Conservation (phyloP, 2,113 vertebrate genomes). For the Isichthys henryi region DNA sequence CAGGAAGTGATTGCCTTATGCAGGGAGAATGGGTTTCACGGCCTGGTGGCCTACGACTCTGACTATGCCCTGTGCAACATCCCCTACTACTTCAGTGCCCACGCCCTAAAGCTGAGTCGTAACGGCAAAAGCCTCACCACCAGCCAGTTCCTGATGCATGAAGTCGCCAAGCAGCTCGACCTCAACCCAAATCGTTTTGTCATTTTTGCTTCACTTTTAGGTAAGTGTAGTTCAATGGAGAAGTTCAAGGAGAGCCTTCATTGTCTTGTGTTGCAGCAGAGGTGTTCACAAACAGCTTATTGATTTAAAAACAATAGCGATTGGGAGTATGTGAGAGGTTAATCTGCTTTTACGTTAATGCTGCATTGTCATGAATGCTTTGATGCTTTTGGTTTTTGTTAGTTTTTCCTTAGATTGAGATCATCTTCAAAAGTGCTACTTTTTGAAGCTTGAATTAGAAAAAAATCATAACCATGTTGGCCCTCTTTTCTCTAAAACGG, state of each 20-base stretch:
- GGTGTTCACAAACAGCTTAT: neutral
- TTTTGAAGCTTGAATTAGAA: neutral
- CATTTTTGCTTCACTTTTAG: conserved; percentile 91
- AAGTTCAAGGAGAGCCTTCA: neutral
- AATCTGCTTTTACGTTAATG: neutral
- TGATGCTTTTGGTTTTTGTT: neutral
- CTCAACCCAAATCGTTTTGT: conserved; percentile 87
- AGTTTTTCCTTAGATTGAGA: too few species aligned
- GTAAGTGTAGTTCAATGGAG: conserved; percentile 52
- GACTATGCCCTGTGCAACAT: conserved; percentile 93
- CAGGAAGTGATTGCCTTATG: conserved; percentile 92
- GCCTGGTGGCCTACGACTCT: conserved; percentile 88
- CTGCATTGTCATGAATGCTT: neutral
- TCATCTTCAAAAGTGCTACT: neutral
- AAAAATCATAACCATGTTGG: neutral
- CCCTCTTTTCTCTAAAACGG: neutral
- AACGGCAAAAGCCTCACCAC: conserved; percentile 94
- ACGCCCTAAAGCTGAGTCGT: conserved; percentile 91
- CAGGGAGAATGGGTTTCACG: conserved; percentile 87
- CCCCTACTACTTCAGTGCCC: conserved; percentile 91
- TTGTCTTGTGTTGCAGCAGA: neutral
- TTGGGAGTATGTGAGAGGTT: neutral
- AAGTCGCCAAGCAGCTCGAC: conserved; percentile 91
- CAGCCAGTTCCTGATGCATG: conserved; percentile 93
- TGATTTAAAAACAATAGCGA: neutral